Conservation (phyloP, 2,113 vertebrate species). For the Sitta europaea region DNA sequence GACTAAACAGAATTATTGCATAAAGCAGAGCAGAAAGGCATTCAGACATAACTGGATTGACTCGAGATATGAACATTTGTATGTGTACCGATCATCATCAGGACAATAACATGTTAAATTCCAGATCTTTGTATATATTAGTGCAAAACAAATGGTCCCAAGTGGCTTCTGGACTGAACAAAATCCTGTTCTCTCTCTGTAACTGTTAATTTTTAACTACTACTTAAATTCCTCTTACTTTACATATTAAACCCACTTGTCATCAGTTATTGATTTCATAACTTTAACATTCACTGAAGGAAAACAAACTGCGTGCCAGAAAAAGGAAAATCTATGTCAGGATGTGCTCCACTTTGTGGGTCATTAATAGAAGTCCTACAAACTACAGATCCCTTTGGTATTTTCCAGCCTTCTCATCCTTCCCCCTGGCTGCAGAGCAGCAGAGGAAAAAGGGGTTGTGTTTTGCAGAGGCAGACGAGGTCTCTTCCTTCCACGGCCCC, state of each 20-base stretch:
- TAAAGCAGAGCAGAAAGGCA: not conserved
- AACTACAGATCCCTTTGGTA: not conserved
- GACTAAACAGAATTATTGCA: not conserved
- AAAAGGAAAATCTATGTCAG: not conserved
- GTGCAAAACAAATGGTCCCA: not conserved
- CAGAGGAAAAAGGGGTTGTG: not conserved
- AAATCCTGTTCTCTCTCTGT: not conserved
- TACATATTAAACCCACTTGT: constrained; percentile 36
- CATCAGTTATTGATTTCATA: constrained; percentile 40
- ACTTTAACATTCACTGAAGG: not conserved
- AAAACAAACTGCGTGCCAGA: not conserved
- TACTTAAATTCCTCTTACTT: constrained; percentile 30
- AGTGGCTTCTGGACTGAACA: not conserved
- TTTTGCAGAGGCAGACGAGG: not conserved
- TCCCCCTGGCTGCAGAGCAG: not conserved
- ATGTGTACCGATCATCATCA: not conserved
- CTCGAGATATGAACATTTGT: not conserved
- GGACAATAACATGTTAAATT: not conserved
- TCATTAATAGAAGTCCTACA: not conserved
- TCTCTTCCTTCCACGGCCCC: rapidly evolving
- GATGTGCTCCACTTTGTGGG: not conserved
- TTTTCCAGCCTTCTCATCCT: not conserved
- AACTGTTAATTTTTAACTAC: constrained; percentile 44
- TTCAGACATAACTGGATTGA: not conserved
- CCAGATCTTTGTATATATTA: not conserved